Base-by-base conservation (phyloP, 1,140 invertebrate species). In the Campoletis sonorensis region DNA sequence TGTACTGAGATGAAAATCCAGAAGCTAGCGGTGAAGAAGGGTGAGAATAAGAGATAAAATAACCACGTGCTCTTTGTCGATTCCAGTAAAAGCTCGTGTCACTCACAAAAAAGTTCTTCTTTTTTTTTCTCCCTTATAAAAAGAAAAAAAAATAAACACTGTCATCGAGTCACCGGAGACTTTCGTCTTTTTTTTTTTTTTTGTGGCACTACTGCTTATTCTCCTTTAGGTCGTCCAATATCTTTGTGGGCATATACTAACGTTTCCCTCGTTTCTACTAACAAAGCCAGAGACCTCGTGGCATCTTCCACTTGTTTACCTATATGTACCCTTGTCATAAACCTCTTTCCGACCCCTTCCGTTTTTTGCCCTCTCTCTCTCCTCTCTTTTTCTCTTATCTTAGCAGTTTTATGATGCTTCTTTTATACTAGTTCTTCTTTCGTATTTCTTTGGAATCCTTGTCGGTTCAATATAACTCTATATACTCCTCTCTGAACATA, bases 141-240 rank as follows among this genome's bases (percentile, higher is more conserved):
- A 1, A 58, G 21, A 58, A 10, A 58, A 58, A 58, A 58, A 23
- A 10, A 58, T 21, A 58, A 58, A 23, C 3, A 58, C 21, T 58
- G 54, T 23, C 21, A 58, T 23, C 54, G 54, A 58, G 54, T 58
- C 54, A n/a, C 54, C 18, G 10, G 54, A 23, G 21, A 23, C 16
- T n/a, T 58, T 58, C 54, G 54, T 58, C 54, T n/a, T n/a, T n/a
- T 7, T 54, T 15, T 3, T 54, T 15, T 10, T 45, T 45, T 45
- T 45, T 45, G 40, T 45, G 40, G 40, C 11, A 45, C 40, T 45
- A 58, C 18, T 23, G 21, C 18, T 18, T n/a, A 18, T 18, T 58
- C 54, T 58, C 54, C 21, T 23, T 23, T n/a, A 10, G 54, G 54
- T 58, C 54, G 54, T 58, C 54, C 54, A 58, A 58, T 58, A 58